A percentile compares a stretch with the other conserved stretches of the same genome.
phyloP scores from a whole-genome alignment of 1,140 invertebrate species.

The Drosophila kurseongensis region DNA sequence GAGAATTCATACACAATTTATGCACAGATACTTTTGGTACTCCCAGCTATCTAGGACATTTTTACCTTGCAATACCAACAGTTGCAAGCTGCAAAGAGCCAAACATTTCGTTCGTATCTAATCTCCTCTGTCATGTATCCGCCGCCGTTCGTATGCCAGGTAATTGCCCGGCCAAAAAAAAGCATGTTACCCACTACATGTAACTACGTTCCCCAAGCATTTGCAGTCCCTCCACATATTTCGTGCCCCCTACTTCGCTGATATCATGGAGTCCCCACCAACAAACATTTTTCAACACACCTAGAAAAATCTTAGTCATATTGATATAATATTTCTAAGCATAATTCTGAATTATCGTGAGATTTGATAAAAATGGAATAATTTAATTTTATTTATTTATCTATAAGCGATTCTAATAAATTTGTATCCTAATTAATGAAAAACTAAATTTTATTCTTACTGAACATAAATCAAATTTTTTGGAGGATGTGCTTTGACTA shows the following conservation, averaged over 20 bases:
- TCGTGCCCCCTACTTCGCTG: background rate
- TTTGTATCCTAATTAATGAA: too few species aligned
- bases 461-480: too few species aligned
- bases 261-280: slow-evolving; percentile 13
- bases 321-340: too few species aligned
- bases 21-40: background rate
- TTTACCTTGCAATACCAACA: slow-evolving; percentile 7
- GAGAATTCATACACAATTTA: too few species aligned
- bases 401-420: too few species aligned
- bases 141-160: slow-evolving; percentile 42
- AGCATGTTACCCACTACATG: slow-evolving; percentile 16
- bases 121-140: slow-evolving; percentile 39
- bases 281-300: slow-evolving; percentile 38
- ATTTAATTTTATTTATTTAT: too few species aligned
- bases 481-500: too few species aligned
- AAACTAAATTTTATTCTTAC: too few species aligned
- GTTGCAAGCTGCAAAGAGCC: slow-evolving; percentile 20
- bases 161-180: slow-evolving; percentile 53
- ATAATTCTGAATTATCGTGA: too few species aligned
- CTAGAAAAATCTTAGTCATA: background rate
- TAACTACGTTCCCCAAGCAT: slow-evolving; percentile 1
- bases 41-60: background rate
- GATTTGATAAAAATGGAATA: too few species aligned
- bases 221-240: background rate
- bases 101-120: slow-evolving; percentile 16